Conservation (phyloP, 2,113 vertebrate genomes). For the Irena cyanogastra region DNA sequence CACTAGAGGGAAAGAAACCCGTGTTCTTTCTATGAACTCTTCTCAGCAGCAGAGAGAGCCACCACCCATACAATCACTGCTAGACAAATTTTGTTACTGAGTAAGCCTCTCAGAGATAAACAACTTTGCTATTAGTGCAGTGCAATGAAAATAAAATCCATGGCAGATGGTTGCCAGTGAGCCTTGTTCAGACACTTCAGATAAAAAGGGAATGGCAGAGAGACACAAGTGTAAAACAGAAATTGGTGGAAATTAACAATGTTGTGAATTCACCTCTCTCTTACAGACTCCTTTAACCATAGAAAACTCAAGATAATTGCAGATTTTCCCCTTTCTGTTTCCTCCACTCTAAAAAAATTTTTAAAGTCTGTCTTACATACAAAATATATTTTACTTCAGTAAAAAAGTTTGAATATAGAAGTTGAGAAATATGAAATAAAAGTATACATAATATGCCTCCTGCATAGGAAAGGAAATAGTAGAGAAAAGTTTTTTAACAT, state of each 20-base stretch:
- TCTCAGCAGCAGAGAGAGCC: neutral
- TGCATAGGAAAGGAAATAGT: neutral
- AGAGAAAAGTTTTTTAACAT: neutral
- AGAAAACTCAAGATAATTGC: neutral
- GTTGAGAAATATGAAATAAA: neutral
- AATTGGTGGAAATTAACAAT: neutral
- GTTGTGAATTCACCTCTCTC: neutral
- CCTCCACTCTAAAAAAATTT: neutral
- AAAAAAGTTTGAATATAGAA: neutral
- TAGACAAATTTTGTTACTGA: neutral
- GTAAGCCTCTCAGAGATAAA: neutral
- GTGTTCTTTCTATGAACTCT: neutral
- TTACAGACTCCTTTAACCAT: neutral
- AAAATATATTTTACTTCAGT: neutral
- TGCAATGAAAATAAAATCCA: slow-evolving; percentile 27
- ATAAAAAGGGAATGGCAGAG: neutral
- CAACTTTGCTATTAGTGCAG: neutral
- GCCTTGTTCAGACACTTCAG: slow-evolving; percentile 8
- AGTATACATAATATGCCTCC: neutral
- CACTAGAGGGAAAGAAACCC: neutral
- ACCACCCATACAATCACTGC: neutral
- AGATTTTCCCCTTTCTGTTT: neutral
- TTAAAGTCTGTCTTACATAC: neutral
- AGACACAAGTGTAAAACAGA: neutral
- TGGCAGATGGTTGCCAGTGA: slow-evolving; percentile 34